Percentiles rank a stretch among this genome's conserved stretches.
Conservation (phyloP, 2,113 vertebrate species). For the Scomber japonicus region DNA sequence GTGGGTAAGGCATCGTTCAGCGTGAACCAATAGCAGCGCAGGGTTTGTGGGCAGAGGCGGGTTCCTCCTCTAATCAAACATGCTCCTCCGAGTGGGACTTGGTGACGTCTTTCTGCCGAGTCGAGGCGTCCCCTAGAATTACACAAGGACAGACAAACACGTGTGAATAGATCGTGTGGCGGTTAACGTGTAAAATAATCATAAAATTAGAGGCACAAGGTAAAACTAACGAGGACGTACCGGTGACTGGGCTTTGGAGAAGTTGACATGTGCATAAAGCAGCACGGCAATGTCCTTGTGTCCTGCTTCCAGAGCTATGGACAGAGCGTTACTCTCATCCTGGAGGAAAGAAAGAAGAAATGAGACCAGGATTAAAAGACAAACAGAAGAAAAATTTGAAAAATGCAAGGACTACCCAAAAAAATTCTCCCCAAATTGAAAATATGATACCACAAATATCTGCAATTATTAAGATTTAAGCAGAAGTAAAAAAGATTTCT, state of each 20-base stretch:
- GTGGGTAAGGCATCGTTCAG: constrained; percentile 48
- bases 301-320: constrained; percentile 97
- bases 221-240: constrained; percentile 81
- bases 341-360: constrained; percentile 52
- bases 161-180: accelerated
- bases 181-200: neutral
- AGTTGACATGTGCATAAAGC: constrained; percentile 97
- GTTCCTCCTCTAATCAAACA: constrained; percentile 87
- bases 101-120: constrained; percentile 94
- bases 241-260: constrained; percentile 95
- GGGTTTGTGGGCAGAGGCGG: constrained; percentile 46
- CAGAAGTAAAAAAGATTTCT: no score
- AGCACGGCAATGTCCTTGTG: constrained; percentile 97
- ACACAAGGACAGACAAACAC: constrained; percentile 15
- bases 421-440: no score
- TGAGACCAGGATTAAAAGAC: neutral
- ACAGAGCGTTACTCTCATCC: constrained; percentile 97
- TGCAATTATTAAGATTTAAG: no score
- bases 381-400: neutral
- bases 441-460: no score
- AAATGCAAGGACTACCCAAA: no score
- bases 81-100: constrained; percentile 89
- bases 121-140: constrained; percentile 91
- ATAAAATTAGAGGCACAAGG: neutral
- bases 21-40: constrained; percentile 83